These are phyloP conservation scores for Dasypolia templi DNA, from an alignment of 2,888 invertebrate species.

Conservation along the genomic window DNA sequence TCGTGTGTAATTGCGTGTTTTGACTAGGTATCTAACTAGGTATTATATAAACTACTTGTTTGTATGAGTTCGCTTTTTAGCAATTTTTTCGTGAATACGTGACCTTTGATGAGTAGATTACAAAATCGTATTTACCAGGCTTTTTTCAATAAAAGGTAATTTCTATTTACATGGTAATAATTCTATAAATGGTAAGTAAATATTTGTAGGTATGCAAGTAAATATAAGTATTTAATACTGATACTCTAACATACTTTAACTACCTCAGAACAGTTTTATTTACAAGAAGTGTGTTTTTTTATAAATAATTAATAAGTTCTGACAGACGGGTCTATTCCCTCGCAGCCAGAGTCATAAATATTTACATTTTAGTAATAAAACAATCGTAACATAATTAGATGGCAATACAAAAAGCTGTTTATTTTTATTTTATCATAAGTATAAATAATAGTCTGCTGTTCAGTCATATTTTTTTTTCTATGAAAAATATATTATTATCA, in stretches of 20 bases:
- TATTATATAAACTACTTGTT: no score
- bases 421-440: not conserved
- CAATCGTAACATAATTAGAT: not conserved
- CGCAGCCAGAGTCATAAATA: not conserved
- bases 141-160: not conserved
- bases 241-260: constrained; percentile 1
- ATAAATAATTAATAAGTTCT: not conserved
- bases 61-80: not conserved
- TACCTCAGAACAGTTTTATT: constrained; percentile 30
- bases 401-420: not conserved
- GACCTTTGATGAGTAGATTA: not conserved
- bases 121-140: not conserved
- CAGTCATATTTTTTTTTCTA: no score
- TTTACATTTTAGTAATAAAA: not conserved
- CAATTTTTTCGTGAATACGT: not conserved
- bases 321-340: not conserved
- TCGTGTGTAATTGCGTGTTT: not conserved
- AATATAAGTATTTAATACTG: not conserved
- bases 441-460: not conserved
- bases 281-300: constrained; percentile 5
- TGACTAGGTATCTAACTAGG: no score
- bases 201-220: not conserved
- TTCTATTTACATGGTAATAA: not conserved
- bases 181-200: not conserved
- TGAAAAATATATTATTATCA: not conserved